These are phyloP conservation scores for Percopsis transmontana DNA, from an alignment of 2,113 vertebrate species.

Conservation along the genomic window DNA sequence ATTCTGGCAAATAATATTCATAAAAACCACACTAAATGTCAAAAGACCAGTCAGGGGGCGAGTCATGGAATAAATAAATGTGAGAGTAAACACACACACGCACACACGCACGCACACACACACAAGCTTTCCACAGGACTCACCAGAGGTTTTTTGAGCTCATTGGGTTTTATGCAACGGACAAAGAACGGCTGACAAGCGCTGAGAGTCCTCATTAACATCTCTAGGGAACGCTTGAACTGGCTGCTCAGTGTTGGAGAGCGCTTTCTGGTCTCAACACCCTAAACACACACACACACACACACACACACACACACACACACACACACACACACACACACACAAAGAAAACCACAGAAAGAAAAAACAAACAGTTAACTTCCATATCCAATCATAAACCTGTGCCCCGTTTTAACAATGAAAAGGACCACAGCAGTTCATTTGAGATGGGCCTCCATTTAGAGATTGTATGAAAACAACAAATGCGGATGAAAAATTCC, in stretches of 20 bases:
- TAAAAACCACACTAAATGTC: too few relatives aligned
- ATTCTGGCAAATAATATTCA: too few relatives aligned
- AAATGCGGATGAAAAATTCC: too few relatives aligned
- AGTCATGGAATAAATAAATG: not conserved
- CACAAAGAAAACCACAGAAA: not conserved
- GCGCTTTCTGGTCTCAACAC: constrained; percentile 95
- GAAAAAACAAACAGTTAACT: not conserved
- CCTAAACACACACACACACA: constrained; percentile 74
- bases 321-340: constrained; percentile 10
- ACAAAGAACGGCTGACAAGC: constrained; percentile 98
- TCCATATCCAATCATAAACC: not conserved
- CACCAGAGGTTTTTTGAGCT: constrained; percentile 97
- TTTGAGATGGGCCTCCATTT: not conserved
- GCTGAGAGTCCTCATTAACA: constrained; percentile 94
- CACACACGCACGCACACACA: constrained; percentile 5
- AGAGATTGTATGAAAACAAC: not conserved
- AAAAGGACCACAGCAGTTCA: not conserved
- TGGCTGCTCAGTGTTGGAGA: constrained; percentile 98
- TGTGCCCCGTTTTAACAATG: too few relatives aligned
- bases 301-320: constrained; percentile 4
- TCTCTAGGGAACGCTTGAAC: constrained; percentile 97
- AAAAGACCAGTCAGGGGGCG: too few relatives aligned
- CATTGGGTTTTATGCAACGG: constrained; percentile 97
- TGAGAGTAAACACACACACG: constrained; percentile 24
- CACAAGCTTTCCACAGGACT: constrained; percentile 51